phyloP scores from a whole-genome alignment of 1,140 invertebrate genomes.

The Ladona fulva region DNA sequence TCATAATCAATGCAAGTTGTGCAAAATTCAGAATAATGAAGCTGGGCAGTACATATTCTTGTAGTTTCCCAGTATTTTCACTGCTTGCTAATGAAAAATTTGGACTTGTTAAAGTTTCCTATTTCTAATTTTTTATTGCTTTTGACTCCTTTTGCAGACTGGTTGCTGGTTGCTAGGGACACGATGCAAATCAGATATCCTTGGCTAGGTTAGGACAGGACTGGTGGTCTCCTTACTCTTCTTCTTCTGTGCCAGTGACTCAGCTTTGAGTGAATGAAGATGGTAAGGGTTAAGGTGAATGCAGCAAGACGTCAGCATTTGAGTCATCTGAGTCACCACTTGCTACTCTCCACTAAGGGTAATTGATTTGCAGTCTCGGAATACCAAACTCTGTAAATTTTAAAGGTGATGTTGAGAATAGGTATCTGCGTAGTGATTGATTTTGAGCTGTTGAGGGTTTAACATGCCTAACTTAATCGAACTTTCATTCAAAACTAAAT shows the following conservation, averaged over 20 bases:
- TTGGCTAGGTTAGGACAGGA: background rate
- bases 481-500: background rate
- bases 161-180: conserved; percentile 10
- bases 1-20: too few species aligned
- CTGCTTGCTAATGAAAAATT: too few species aligned
- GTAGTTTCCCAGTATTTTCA: too few species aligned
- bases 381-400: background rate
- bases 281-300: background rate
- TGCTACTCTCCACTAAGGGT: background rate
- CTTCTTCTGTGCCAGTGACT: background rate
- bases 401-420: background rate
- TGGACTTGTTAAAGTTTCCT: too few species aligned
- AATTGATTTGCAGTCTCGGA: conserved; percentile 5
- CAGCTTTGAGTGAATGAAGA: conserved; percentile 4
- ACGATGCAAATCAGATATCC: conserved; percentile 14
- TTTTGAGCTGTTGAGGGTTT: background rate
- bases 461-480: background rate
- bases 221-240: background rate
- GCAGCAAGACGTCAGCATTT: background rate
- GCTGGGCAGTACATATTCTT: too few species aligned
- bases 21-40: too few species aligned
- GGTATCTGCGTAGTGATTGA: background rate
- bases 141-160: background rate
- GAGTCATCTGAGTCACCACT: background rate
- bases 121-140: too few species aligned